Evolutionary conservation across 1,140 invertebrate genomes (phyloP).

Genomic region (Pogonomyrmex barbatus): DNA sequence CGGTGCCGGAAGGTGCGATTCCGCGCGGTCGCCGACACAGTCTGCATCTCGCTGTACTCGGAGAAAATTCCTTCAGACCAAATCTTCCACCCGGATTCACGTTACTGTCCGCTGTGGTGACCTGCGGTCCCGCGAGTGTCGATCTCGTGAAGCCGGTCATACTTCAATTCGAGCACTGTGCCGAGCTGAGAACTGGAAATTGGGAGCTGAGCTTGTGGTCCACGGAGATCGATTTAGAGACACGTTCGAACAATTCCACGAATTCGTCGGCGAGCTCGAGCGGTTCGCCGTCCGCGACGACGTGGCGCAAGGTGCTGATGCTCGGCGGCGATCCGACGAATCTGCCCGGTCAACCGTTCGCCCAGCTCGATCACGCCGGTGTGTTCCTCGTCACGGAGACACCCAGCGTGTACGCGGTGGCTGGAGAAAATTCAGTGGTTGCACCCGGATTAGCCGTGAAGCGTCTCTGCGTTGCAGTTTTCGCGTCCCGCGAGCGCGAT

Average conservation of each 20-base stretch:
- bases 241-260: conserved; percentile 95
- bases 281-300: conserved; percentile 86
- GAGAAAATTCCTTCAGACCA: conserved; percentile 95
- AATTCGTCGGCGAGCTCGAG: conserved; percentile 87
- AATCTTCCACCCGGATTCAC: conserved; percentile 93
- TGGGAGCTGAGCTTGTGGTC: conserved; percentile 94
- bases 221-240: conserved; percentile 90
- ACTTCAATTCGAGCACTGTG: conserved; percentile 97
- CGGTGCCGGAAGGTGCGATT: conserved; percentile 95
- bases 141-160: conserved; percentile 95
- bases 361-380: conserved; percentile 95
- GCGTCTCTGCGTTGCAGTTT: conserved; percentile 94
- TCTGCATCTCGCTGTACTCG: conserved; percentile 94
- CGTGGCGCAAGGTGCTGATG: conserved; percentile 93
- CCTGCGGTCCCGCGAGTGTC: conserved; percentile 92
- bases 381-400: conserved; percentile 96
- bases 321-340: conserved; percentile 98
- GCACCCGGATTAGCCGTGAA: conserved; percentile 87
- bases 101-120: conserved; percentile 95
- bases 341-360: conserved; percentile 94
- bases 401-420: conserved; percentile 94
- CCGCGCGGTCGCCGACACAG: conserved; percentile 92
- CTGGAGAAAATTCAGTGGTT: conserved; percentile 91
- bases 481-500: conserved; percentile 90
- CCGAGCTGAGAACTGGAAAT: conserved; percentile 92